Conservation (phyloP, 2,888 invertebrate species). For the Notodonta ziczac region DNA sequence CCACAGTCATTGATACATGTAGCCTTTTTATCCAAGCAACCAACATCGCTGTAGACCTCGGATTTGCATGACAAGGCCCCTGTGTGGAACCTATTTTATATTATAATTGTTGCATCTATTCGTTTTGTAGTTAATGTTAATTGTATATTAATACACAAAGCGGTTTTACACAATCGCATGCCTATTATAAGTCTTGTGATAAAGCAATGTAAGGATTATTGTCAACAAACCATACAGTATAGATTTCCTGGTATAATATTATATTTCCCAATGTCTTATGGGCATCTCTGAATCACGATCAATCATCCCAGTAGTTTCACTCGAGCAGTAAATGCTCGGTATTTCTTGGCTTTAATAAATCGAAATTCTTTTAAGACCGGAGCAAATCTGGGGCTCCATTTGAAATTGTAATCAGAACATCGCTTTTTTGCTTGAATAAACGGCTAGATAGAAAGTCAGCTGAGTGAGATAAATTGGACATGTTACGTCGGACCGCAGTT, state of each 20-base stretch:
- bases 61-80: conserved; percentile 40
- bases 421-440: conserved; percentile 40
- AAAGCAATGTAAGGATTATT: too few species aligned
- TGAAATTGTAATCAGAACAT: conserved; percentile 51
- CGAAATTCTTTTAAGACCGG: conserved; percentile 23
- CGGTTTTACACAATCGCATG: neutral
- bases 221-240: too few species aligned
- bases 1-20: too few species aligned
- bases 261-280: neutral
- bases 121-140: conserved; percentile 14
- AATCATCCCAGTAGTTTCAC: neutral
- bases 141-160: conserved; percentile 18
- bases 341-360: neutral
- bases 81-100: conserved; percentile 38
- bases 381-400: conserved; percentile 37
- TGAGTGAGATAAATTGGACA: conserved; percentile 33
- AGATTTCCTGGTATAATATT: too few species aligned
- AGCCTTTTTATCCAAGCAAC: conserved; percentile 1
- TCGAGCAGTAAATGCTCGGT: neutral
- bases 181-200: too few species aligned
- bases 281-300: neutral
- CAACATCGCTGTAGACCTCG: conserved; percentile 16
- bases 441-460: conserved; percentile 30
- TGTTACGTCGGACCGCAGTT: conserved; percentile 22
- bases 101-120: conserved; percentile 37